phyloP scores from a whole-genome alignment of 1,140 invertebrate genomes.

The Hirudo medicinalis region DNA sequence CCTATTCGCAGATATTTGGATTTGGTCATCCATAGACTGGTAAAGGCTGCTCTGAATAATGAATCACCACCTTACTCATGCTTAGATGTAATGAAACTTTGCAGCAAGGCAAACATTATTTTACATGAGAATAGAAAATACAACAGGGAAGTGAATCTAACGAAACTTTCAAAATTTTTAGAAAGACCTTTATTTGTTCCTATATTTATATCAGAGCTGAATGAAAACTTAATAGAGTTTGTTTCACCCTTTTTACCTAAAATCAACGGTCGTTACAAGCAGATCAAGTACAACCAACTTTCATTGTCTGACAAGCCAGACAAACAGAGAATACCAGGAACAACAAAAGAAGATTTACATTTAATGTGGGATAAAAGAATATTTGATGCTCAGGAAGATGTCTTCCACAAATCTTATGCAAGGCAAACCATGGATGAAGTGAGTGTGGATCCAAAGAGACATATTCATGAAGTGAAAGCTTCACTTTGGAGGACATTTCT shows the following conservation, averaged over 20 bases:
- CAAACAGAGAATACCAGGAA: not conserved
- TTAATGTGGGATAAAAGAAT: constrained; percentile 14
- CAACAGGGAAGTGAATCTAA: not conserved
- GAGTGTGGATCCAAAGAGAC: not conserved
- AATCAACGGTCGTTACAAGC: not conserved
- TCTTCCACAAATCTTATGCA: not conserved
- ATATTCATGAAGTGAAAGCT: no score
- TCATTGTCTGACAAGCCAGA: not conserved
- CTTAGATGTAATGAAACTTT: constrained; percentile 25
- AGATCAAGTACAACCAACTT: constrained; percentile 2
- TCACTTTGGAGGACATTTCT: no score
- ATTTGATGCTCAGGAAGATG: not conserved
- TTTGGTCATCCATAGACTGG: constrained; percentile 33
- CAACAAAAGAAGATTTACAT: constrained; percentile 1
- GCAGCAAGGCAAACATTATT: constrained; percentile 24
- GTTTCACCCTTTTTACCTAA: constrained; percentile 3
- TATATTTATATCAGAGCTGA: constrained; percentile 13
- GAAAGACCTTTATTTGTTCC: constrained; percentile 16
- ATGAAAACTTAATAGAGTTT: constrained; percentile 8
- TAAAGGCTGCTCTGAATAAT: constrained; percentile 26
- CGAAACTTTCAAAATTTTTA: constrained; percentile 8
- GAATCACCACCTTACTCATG: constrained; percentile 21
- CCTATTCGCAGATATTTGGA: constrained; percentile 41
- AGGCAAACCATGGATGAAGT: not conserved
- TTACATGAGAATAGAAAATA: constrained; percentile 25